phyloP scores from a whole-genome alignment of 2,113 vertebrate species.

The Scomber colias region DNA sequence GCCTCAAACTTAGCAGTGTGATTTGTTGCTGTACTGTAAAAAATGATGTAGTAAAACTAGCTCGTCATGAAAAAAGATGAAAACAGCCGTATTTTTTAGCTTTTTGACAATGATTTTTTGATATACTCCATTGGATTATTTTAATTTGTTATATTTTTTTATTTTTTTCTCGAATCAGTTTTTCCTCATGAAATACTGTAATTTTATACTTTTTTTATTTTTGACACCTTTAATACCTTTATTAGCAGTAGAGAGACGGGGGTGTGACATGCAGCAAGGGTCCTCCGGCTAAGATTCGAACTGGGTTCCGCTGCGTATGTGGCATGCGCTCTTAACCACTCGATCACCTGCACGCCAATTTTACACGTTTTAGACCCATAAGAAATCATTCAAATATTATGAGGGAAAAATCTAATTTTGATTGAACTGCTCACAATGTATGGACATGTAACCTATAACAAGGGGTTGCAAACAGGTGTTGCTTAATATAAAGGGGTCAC shows the following conservation, averaged over 20 bases:
- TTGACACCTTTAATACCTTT: no score
- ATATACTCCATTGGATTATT: no score
- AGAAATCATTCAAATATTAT: not conserved
- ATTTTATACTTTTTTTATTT: no score
- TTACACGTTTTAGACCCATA: not conserved
- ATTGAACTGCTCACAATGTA: not conserved
- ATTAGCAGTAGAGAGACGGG: no score
- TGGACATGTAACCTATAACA: not conserved
- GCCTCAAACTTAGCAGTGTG: constrained; percentile 2
- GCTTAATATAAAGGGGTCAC: not conserved
- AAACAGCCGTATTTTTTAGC: not conserved
- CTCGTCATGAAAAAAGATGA: not conserved
- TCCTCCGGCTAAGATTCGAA: no score
- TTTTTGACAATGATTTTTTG: not conserved
- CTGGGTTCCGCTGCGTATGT: no score
- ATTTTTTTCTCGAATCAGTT: no score
- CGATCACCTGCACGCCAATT: not conserved
- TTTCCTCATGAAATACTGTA: no score
- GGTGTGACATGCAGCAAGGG: no score
- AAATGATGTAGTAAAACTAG: not conserved
- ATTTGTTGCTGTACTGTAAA: not conserved
- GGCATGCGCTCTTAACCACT: no score
- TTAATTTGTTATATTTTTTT: no score
- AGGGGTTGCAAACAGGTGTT: not conserved
- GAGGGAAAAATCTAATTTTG: not conserved